A percentile compares a stretch with the other conserved stretches of the same genome.
Evolutionary conservation across 2,888 invertebrate species (phyloP).

Genomic region (Teleogryllus oceanicus): DNA sequence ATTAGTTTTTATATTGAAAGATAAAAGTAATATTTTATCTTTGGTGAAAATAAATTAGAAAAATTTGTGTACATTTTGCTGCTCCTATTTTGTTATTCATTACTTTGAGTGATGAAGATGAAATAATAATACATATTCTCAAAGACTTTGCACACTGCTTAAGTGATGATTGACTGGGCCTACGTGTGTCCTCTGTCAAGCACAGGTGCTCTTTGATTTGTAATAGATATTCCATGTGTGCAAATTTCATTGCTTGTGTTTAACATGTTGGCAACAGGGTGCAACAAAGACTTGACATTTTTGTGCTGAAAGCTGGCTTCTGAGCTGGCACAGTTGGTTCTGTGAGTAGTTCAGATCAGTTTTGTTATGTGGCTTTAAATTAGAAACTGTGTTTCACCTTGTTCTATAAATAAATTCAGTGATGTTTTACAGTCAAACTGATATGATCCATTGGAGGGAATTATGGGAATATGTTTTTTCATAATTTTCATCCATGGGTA

Average conservation of each 20-base stretch:
- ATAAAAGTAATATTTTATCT: neutral
- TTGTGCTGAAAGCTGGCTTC: neutral
- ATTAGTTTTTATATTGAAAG: slow-evolving; percentile 20
- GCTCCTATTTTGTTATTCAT: too few relatives aligned
- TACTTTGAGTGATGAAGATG: too few relatives aligned
- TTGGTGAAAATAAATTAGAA: slow-evolving; percentile 3
- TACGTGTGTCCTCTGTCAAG: neutral
- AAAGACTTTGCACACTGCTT: neutral
- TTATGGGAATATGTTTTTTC: neutral
- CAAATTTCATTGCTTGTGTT: slow-evolving; percentile 2
- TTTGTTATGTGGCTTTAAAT: slow-evolving; percentile 20
- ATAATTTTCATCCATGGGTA: neutral
- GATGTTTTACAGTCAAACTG: slow-evolving; percentile 18
- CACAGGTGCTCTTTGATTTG: slow-evolving; percentile 12
- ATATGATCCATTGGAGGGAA: slow-evolving; percentile 10
- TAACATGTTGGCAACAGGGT: slow-evolving; percentile 18
- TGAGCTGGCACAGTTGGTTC: neutral
- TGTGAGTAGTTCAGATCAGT: neutral
- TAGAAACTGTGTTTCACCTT: neutral
- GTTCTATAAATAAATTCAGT: neutral
- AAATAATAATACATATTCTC: too few relatives aligned
- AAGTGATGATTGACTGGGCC: neutral
- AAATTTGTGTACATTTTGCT: slow-evolving; percentile 21
- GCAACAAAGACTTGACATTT: slow-evolving; percentile 7
- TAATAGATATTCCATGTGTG: neutral